These are phyloP conservation scores for Gavialis gangeticus DNA, from an alignment of 2,113 vertebrate species.

Conservation along the genomic window DNA sequence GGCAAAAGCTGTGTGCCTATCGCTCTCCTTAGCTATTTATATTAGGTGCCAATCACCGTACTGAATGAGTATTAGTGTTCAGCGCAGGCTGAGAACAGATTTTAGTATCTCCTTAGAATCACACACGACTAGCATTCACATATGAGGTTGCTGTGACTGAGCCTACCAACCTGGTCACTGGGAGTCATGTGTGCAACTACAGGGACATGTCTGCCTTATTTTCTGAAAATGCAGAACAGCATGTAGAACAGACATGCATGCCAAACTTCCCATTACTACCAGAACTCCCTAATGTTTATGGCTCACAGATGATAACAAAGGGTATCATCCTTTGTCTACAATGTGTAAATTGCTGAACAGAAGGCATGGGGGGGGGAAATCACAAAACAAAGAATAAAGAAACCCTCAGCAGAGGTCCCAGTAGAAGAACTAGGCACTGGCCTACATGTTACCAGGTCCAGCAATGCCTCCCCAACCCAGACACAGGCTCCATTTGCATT, in stretches of 20 bases:
- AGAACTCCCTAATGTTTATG: background rate
- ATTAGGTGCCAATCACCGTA: conserved; percentile 40
- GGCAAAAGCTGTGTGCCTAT: background rate
- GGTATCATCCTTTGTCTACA: background rate
- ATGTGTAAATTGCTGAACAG: background rate
- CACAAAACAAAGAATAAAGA: background rate
- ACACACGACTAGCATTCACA: background rate
- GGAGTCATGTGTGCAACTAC: conserved; percentile 29
- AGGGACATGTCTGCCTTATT: conserved; percentile 25
- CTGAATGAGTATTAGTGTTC: conserved; percentile 61
- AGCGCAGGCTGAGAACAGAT: conserved; percentile 70
- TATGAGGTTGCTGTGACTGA: background rate
- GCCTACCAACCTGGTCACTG: conserved; percentile 34
- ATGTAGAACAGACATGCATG: background rate
- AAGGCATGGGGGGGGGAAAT: background rate
- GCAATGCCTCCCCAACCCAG: background rate
- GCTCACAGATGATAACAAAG: background rate
- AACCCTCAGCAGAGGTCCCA: background rate
- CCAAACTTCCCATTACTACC: background rate
- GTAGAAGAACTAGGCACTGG: background rate
- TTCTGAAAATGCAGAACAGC: conserved; percentile 3
- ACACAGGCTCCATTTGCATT: background rate
- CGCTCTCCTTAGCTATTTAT: conserved; percentile 11
- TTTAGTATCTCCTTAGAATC: conserved; percentile 69
- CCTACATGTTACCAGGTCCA: background rate